phyloP scores from a whole-genome alignment of 2,888 invertebrate species.

The Rhagophthalmus giganteus region DNA sequence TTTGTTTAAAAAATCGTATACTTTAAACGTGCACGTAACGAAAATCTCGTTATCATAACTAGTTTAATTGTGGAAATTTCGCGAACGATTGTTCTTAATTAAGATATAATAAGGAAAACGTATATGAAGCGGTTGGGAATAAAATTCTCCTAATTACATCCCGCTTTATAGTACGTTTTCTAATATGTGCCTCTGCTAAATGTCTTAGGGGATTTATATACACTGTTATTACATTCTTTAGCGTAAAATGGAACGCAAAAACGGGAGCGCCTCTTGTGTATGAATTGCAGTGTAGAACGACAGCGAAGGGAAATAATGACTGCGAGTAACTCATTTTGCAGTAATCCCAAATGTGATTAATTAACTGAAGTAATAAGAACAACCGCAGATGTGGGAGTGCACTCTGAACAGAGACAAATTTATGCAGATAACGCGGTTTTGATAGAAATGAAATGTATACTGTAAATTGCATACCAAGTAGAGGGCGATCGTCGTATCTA shows the following conservation, averaged over 20 bases:
- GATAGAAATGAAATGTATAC: slow-evolving; percentile 8
- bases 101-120: slow-evolving; percentile 35
- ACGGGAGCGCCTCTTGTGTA: slow-evolving; percentile 6
- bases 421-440: slow-evolving; percentile 3
- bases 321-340: slow-evolving; percentile 36
- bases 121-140: slow-evolving; percentile 19
- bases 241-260: slow-evolving; percentile 13
- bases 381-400: slow-evolving; percentile 8
- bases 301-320: slow-evolving; percentile 34
- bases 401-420: slow-evolving; percentile 11
- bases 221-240: slow-evolving; percentile 19
- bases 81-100: slow-evolving; percentile 40
- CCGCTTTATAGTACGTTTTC: slow-evolving; percentile 12
- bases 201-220: slow-evolving; percentile 22
- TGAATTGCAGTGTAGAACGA: slow-evolving; percentile 16
- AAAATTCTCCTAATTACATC: slow-evolving; percentile 22
- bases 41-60: neutral
- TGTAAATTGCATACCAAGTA: slow-evolving; percentile 7
- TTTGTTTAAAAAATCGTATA: no score
- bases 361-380: slow-evolving; percentile 26
- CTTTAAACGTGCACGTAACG: neutral
- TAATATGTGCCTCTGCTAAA: slow-evolving; percentile 21
- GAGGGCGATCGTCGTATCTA: slow-evolving; percentile 10
- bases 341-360: slow-evolving; percentile 30
- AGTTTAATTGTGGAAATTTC: slow-evolving; percentile 8